Conservation (phyloP, 2,888 invertebrate genomes). For the Andrena praecox region DNA sequence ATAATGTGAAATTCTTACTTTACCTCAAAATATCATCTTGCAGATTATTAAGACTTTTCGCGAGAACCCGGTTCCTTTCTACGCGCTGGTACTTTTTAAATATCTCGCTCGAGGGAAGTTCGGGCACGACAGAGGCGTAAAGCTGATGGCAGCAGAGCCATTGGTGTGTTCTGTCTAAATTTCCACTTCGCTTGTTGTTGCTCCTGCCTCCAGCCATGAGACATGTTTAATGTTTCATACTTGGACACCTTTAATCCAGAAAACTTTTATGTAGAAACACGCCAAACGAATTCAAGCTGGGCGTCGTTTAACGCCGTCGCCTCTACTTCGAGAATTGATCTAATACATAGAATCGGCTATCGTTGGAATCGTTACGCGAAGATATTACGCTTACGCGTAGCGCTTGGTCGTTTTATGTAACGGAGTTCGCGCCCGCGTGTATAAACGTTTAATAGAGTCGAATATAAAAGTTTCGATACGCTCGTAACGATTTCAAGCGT, state of each 20-base stretch:
- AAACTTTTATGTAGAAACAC: not conserved
- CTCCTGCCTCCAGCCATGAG: conserved; percentile 83
- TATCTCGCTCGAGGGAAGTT: conserved; percentile 70
- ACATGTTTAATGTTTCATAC: conserved; percentile 82
- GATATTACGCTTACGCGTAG: not conserved
- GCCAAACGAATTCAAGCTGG: not conserved
- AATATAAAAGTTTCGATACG: not conserved
- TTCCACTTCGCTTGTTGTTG: conserved; percentile 79
- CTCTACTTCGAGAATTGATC: too few species aligned
- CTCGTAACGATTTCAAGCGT: too few species aligned
- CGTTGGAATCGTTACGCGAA: not conserved
- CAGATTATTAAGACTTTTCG: conserved; percentile 72
- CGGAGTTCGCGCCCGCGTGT: not conserved
- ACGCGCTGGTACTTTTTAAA: conserved; percentile 75
- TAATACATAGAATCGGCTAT: too few species aligned
- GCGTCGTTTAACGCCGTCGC: not conserved
- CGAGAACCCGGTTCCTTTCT: conserved; percentile 72
- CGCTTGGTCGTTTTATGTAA: not conserved
- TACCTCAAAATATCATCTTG: conserved; percentile 80
- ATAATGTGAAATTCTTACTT: conserved; percentile 23
- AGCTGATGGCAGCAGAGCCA: conserved; percentile 73
- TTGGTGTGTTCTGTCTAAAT: conserved; percentile 78
- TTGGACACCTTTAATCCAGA: conserved; percentile 75
- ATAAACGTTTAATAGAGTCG: not conserved
- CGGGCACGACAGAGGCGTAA: conserved; percentile 67